A percentile compares a stretch with the other conserved stretches of the same genome.
phyloP scores from a whole-genome alignment of 2,797 vertebrate species.

The Crenichthys baileyi region DNA sequence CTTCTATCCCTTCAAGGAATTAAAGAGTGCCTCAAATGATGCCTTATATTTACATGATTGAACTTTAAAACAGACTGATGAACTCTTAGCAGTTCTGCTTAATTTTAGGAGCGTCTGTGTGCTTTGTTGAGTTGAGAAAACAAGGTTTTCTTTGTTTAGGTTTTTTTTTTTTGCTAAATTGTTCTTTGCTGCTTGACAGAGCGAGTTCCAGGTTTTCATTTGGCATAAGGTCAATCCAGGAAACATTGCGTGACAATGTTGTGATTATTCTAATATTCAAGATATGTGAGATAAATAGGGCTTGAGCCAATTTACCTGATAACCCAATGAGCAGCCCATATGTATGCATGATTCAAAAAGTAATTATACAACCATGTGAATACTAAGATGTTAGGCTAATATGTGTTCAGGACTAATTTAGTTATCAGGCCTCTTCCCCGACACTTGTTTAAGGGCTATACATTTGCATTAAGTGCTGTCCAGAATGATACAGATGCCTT shows the following conservation, averaged over 20 bases:
- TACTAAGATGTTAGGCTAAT: constrained; percentile 5
- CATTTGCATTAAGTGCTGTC: constrained; percentile 30
- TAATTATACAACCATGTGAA: background rate
- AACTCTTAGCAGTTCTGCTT: constrained; percentile 14
- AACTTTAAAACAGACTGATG: background rate
- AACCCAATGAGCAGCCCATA: background rate
- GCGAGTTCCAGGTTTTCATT: constrained; percentile 16
- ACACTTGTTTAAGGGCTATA: constrained; percentile 32
- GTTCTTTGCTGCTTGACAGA: constrained; percentile 31
- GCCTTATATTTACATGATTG: background rate
- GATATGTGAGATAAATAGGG: constrained; percentile 17
- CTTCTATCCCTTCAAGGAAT: background rate
- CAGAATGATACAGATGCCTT: constrained; percentile 46
- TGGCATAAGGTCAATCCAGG: constrained; percentile 22
- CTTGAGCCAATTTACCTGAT: constrained; percentile 12
- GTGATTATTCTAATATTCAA: constrained; percentile 25
- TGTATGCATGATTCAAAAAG: constrained; percentile 10
- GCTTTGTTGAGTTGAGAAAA: constrained; percentile 45
- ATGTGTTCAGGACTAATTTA: constrained; percentile 29
- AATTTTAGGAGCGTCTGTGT: constrained; percentile 22
- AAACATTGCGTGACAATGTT: constrained; percentile 16
- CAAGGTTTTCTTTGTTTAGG: constrained; percentile 37
- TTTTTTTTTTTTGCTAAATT: constrained; percentile 69
- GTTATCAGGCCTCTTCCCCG: constrained; percentile 4
- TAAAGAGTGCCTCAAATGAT: background rate